Conservation (phyloP, 2,113 vertebrate genomes). For the Anolis carolinensis region DNA sequence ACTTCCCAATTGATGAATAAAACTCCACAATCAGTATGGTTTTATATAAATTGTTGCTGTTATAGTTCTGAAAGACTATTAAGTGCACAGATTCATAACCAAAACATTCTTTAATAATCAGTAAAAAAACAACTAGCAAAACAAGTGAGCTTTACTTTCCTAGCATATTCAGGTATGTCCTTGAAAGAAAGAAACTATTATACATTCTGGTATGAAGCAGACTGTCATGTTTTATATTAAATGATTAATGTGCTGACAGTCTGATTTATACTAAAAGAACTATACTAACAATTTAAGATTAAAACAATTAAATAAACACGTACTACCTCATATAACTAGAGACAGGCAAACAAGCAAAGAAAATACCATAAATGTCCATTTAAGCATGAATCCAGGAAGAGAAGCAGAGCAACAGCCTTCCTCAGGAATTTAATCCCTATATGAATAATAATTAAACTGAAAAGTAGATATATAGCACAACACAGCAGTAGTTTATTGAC, state of each 20-base stretch:
- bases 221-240: background rate
- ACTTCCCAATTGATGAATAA: too few species aligned
- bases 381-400: background rate
- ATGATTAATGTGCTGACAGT: conserved; percentile 20
- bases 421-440: background rate
- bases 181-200: background rate
- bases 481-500: background rate
- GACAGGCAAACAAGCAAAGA: background rate
- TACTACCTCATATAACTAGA: background rate
- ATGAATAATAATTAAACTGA: background rate
- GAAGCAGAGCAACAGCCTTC: background rate
- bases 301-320: conserved; percentile 24
- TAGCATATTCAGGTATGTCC: background rate
- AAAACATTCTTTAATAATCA: background rate
- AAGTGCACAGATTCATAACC: background rate
- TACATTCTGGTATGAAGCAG: background rate
- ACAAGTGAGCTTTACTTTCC: background rate
- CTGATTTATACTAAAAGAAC: conserved; percentile 6
- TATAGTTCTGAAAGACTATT: background rate
- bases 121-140: too few species aligned
- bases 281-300: conserved; percentile 13
- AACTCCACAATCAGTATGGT: too few species aligned
- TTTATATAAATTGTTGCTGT: background rate
- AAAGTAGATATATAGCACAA: background rate
- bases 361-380: background rate